Evolutionary conservation across 2,113 vertebrate genomes (phyloP).

Genomic region (Pseudorhombus dupliciocellatus): DNA sequence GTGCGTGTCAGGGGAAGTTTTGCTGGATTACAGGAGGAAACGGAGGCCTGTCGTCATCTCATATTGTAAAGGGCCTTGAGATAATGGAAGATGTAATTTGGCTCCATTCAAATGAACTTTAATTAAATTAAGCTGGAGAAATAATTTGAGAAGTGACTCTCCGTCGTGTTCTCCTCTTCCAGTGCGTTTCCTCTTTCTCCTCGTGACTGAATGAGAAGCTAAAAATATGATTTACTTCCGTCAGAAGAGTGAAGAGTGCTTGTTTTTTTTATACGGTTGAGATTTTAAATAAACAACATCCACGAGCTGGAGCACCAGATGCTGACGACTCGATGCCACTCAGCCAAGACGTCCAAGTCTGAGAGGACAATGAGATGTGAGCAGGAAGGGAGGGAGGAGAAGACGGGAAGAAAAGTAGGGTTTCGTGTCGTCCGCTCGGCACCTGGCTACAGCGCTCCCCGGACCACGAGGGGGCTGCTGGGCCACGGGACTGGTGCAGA

Average conservation of each 20-base stretch:
- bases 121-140: no score
- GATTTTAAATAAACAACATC: neutral
- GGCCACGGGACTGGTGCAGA: constrained; percentile 64
- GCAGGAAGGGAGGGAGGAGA: neutral
- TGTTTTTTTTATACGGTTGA: neutral
- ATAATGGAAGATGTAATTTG: no score
- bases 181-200: neutral
- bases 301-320: constrained; percentile 11
- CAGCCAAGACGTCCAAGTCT: constrained; percentile 3
- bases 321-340: neutral
- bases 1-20: no score
- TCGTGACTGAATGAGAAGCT: neutral
- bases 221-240: neutral
- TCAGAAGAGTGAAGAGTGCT: neutral
- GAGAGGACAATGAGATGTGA: neutral
- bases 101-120: no score
- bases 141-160: no score
- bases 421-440: constrained; percentile 24
- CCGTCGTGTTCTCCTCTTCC: no score
- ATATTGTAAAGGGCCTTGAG: no score
- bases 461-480: constrained; percentile 34
- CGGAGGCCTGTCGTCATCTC: no score
- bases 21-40: no score
- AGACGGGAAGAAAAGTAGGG: neutral
- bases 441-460: neutral